Evolutionary conservation across 1,140 invertebrate genomes (phyloP).

Genomic region (Sycophaga agraensis): DNA sequence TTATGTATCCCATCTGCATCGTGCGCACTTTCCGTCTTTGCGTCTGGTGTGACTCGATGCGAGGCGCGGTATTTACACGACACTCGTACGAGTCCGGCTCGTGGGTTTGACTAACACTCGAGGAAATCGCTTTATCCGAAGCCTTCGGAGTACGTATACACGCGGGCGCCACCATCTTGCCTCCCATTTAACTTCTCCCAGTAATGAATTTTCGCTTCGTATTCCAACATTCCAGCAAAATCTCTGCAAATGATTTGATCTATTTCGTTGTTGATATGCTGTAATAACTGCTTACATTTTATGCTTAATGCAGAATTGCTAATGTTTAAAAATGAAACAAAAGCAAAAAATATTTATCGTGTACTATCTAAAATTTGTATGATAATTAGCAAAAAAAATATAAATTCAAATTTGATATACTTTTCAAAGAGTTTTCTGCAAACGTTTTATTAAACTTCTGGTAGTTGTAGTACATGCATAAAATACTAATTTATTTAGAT

Average conservation of each 20-base stretch:
- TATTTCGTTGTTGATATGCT: not conserved
- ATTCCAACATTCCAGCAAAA: not conserved
- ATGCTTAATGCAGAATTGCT: too few relatives aligned
- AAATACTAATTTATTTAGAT: too few relatives aligned
- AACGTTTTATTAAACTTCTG: too few relatives aligned
- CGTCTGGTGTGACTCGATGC: not conserved
- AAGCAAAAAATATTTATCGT: too few relatives aligned
- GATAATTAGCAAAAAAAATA: too few relatives aligned
- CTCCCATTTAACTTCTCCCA: too few relatives aligned
- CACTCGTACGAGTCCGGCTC: constrained; percentile 3
- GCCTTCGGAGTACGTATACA: not conserved
- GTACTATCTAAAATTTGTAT: too few relatives aligned
- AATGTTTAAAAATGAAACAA: too few relatives aligned
- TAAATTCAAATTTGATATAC: too few relatives aligned
- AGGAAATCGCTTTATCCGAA: constrained; percentile 14
- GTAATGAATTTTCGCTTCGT: constrained; percentile 20
- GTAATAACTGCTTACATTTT: not conserved
- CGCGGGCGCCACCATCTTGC: not conserved
- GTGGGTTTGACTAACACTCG: constrained; percentile 19
- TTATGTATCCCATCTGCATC: not conserved
- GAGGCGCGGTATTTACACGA: constrained; percentile 9
- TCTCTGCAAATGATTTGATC: not conserved
- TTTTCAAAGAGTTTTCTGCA: too few relatives aligned
- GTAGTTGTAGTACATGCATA: too few relatives aligned
- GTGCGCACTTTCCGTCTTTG: not conserved